Conservation (phyloP, 1,140 invertebrate genomes). For the Leucophenga varia region DNA sequence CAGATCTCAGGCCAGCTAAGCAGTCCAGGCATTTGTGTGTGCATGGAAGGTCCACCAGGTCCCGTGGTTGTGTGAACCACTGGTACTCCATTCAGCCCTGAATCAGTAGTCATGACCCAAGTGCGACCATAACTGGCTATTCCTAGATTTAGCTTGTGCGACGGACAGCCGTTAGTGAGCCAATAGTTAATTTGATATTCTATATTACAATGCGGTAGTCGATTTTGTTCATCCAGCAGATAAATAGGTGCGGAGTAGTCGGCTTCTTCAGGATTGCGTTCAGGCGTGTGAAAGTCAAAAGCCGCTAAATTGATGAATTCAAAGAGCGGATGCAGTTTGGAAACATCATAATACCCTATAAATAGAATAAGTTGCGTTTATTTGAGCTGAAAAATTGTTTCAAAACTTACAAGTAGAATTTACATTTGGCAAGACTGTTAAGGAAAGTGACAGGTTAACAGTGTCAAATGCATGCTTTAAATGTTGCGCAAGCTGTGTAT, state of each 20-base stretch:
- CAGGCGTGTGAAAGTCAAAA: conserved; percentile 76
- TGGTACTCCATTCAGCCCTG: conserved; percentile 73
- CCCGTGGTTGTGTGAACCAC: conserved; percentile 69
- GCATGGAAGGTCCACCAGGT: conserved; percentile 65
- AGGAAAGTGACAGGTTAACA: conserved; percentile 65
- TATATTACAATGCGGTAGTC: conserved; percentile 59
- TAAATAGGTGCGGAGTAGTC: conserved; percentile 72
- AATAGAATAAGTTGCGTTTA: conserved; percentile 3
- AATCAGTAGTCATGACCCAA: conserved; percentile 74
- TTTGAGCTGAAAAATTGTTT: too few species aligned
- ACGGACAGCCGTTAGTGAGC: conserved; percentile 65
- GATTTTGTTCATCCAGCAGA: conserved; percentile 57
- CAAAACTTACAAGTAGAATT: conserved; percentile 71
- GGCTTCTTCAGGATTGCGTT: conserved; percentile 71
- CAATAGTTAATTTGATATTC: conserved; percentile 66
- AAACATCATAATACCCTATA: conserved; percentile 68
- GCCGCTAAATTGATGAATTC: conserved; percentile 78
- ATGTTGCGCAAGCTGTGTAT: conserved; percentile 69
- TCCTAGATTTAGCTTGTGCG: conserved; percentile 77
- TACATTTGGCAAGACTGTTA: conserved; percentile 74
- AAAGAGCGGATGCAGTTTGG: conserved; percentile 67
- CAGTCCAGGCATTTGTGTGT: conserved; percentile 61
- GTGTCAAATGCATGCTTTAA: conserved; percentile 64
- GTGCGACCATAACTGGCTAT: conserved; percentile 80
- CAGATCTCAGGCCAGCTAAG: conserved; percentile 69